Evolutionary conservation across 2,797 vertebrate genomes (phyloP), one percentile per base, ranked within the genome.

Genomic region (Silurus aristotelis): DNA sequence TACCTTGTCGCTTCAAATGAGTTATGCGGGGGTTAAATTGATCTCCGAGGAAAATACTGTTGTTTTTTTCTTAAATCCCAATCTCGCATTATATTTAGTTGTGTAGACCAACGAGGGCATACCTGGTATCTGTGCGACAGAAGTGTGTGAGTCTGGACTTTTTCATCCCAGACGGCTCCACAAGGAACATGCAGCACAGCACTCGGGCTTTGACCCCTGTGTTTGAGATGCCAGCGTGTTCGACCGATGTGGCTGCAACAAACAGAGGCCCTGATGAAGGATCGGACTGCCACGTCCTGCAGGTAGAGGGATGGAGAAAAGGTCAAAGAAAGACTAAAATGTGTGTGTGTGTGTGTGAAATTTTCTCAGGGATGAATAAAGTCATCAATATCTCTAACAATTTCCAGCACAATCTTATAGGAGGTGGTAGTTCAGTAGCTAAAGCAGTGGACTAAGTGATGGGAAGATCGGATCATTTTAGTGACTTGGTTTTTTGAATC

Each of bases 91-190:
- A 25, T 82, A 81, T 60, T 73, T 22, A 0, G 19, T 46, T 27
- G 7, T 71, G 13, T 31, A 48, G 22, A 55, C 60, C 17, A 15
- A 46, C n/a, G 15, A 3, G 60, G 64, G 48, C 6, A 52, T 52
- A 96, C 96, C 95, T 94, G 79, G 90, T 92, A 46, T 96, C 96
- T 13, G 92, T 95, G 9, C 94, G 91, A 61, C 94, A 95, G 66
- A 96, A 71, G 88, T 96, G 95, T 0, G 93, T 95, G 83, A 97
- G 93, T 70, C 91, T 92, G 82, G 94, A 95, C 90, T 90, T 96
- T 82, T 91, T 90, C 58, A 86, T 60, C 67, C 94, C 94, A 0
- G 89, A 85, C 43, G 93, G 87, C 89, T 97, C 96, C 88, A 97
- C 91, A 84, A 96, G 91, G 91, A 95, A 95, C 58, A 95, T 87